phyloP scores from a whole-genome alignment of 2,888 invertebrate species.

The Apotomis capreana region DNA sequence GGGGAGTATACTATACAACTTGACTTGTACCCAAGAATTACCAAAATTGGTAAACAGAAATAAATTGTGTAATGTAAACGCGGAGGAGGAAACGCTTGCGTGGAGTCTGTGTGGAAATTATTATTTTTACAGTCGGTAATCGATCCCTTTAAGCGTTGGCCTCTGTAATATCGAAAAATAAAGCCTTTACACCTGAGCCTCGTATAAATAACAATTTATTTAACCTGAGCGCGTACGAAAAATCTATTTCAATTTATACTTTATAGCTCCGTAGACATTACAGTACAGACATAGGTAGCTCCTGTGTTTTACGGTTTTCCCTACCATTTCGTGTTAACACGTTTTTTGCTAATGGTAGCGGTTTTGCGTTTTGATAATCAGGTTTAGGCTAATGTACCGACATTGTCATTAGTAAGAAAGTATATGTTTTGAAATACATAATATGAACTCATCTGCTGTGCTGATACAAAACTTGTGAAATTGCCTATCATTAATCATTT shows the following conservation, averaged over 20 bases:
- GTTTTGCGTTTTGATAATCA: slow-evolving; percentile 10
- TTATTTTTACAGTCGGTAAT: background rate
- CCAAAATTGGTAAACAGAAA: too few relatives aligned
- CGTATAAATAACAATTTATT: slow-evolving; percentile 38
- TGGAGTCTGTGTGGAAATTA: background rate
- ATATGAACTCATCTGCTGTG: too few relatives aligned
- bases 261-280: slow-evolving; percentile 16
- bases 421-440: too few relatives aligned
- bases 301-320: slow-evolving; percentile 11
- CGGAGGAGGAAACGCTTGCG: background rate
- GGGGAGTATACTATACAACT: too few relatives aligned
- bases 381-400: background rate
- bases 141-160: background rate
- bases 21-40: too few relatives aligned
- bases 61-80: too few relatives aligned
- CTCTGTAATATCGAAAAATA: slow-evolving; percentile 31
- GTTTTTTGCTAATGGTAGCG: slow-evolving; percentile 15
- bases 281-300: background rate
- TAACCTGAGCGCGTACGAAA: slow-evolving; percentile 35
- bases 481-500: too few relatives aligned
- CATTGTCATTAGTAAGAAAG: slow-evolving; percentile 14
- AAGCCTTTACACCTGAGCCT: slow-evolving; percentile 33
- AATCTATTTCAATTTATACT: slow-evolving; percentile 37
- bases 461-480: too few relatives aligned
- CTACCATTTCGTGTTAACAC: slow-evolving; percentile 15